Evolutionary conservation across 1,140 invertebrate genomes (phyloP).

Genomic region (Idris sp.): DNA sequence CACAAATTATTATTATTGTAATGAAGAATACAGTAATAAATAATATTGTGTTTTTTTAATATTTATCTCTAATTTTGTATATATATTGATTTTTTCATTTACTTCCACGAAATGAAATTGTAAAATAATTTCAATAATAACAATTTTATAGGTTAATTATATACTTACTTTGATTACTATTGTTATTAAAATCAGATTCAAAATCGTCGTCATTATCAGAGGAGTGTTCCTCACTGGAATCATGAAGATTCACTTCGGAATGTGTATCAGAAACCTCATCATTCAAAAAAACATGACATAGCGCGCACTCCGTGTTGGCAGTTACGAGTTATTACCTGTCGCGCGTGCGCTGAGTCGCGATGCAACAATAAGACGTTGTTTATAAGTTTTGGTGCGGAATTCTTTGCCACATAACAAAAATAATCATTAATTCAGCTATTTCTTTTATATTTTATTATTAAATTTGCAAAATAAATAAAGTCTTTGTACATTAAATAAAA

Average conservation of each 20-base stretch:
- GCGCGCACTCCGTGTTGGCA: no score
- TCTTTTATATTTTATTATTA: no score
- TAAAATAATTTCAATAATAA: slow-evolving; percentile 8
- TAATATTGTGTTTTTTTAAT: slow-evolving; percentile 1
- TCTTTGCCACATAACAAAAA: no score
- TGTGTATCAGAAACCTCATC: background rate
- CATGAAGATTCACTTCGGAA: slow-evolving; percentile 2
- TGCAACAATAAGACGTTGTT: no score
- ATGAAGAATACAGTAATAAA: background rate
- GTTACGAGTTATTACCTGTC: no score
- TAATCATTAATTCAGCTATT: no score
- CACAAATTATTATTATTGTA: no score
- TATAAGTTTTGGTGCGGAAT: no score
- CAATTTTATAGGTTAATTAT: background rate
- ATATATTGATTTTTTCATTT: background rate
- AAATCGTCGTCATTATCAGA: slow-evolving; percentile 7
- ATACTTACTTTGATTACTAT: slow-evolving; percentile 5
- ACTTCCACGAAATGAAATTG: slow-evolving; percentile 1
- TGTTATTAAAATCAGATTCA: slow-evolving; percentile 1
- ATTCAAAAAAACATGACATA: no score
- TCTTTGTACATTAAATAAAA: no score
- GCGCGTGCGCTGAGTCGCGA: no score
- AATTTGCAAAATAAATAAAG: no score
- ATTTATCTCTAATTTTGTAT: background rate
- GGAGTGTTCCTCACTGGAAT: background rate